Conservation (phyloP, 2,113 vertebrate genomes). For the Tretioscincus oriximinensis region DNA sequence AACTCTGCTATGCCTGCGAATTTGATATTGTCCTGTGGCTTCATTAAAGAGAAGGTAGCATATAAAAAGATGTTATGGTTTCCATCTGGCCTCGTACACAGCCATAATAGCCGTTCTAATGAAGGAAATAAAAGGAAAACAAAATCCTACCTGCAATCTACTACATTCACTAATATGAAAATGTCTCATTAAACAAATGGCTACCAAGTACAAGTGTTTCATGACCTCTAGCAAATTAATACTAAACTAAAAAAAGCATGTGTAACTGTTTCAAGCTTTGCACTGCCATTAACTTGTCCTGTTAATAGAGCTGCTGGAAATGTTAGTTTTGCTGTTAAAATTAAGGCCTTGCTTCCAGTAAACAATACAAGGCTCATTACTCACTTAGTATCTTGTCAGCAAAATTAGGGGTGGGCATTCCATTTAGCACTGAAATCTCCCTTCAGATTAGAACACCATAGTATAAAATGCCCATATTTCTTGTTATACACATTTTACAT, state of each 20-base stretch:
- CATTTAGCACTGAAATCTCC: slow-evolving; percentile 10
- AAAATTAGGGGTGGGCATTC: neutral
- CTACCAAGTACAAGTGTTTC: slow-evolving; percentile 18
- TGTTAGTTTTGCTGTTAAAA: slow-evolving; percentile 29
- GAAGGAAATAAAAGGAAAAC: slow-evolving; percentile 51
- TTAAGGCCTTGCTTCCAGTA: slow-evolving; percentile 27
- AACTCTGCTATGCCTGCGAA: neutral
- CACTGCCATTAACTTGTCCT: slow-evolving; percentile 18
- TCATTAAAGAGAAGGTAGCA: slow-evolving; percentile 39
- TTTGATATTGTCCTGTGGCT: slow-evolving; percentile 40
- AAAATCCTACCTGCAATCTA: slow-evolving; percentile 30
- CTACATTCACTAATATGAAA: slow-evolving; percentile 29
- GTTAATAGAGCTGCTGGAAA: slow-evolving; percentile 26
- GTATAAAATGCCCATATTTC: neutral
- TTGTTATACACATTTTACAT: neutral
- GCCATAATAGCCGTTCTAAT: slow-evolving; percentile 37
- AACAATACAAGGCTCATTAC: slow-evolving; percentile 21
- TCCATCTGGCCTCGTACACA: slow-evolving; percentile 7
- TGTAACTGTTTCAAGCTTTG: slow-evolving; percentile 2
- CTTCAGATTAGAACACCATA: neutral
- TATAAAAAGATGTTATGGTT: slow-evolving; percentile 29
- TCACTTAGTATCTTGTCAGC: neutral
- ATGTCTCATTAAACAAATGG: slow-evolving; percentile 47
- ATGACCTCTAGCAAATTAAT: slow-evolving; percentile 30
- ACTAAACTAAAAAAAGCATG: slow-evolving; percentile 26